These are phyloP conservation scores for Boloria selene DNA, from an alignment of 2,888 invertebrate genomes.

Conservation along the genomic window DNA sequence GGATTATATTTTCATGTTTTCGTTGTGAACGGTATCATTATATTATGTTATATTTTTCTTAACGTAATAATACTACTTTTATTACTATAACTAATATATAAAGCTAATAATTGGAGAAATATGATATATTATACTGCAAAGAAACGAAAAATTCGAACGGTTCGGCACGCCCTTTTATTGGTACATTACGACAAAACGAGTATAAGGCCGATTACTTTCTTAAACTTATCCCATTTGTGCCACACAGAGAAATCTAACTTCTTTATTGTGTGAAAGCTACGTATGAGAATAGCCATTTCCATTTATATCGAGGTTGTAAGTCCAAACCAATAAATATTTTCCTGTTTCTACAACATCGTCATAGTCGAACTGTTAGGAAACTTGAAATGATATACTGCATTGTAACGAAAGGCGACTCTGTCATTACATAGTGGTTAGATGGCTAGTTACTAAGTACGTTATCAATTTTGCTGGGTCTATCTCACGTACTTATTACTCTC, in stretches of 20 bases:
- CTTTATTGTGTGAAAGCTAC: conserved; percentile 76
- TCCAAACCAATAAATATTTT: conserved; percentile 64
- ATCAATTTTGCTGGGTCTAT: not conserved
- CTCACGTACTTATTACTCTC: not conserved
- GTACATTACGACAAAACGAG: conserved; percentile 71
- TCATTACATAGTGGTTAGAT: not conserved
- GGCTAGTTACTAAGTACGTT: not conserved
- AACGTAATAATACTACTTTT: too few relatives aligned
- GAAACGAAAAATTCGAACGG: conserved; percentile 72
- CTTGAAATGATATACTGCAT: conserved; percentile 57
- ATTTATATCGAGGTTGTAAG: conserved; percentile 70
- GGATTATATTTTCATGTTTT: too few relatives aligned
- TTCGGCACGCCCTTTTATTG: conserved; percentile 72
- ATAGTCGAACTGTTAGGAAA: conserved; percentile 49
- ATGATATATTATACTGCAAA: conserved; percentile 69
- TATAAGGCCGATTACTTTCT: conserved; percentile 80
- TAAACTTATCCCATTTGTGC: conserved; percentile 80
- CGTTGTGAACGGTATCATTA: too few relatives aligned
- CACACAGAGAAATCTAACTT: conserved; percentile 72
- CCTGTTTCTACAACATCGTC: conserved; percentile 44
- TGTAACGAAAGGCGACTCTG: conserved; percentile 44
- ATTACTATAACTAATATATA: too few relatives aligned
- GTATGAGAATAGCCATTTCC: conserved; percentile 71
- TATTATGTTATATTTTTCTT: too few relatives aligned
- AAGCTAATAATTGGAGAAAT: conserved; percentile 46